Percentiles rank a stretch among this genome's conserved stretches.
phyloP scores from a whole-genome alignment of 2,113 vertebrate genomes.

The Vanacampus margaritifer region DNA sequence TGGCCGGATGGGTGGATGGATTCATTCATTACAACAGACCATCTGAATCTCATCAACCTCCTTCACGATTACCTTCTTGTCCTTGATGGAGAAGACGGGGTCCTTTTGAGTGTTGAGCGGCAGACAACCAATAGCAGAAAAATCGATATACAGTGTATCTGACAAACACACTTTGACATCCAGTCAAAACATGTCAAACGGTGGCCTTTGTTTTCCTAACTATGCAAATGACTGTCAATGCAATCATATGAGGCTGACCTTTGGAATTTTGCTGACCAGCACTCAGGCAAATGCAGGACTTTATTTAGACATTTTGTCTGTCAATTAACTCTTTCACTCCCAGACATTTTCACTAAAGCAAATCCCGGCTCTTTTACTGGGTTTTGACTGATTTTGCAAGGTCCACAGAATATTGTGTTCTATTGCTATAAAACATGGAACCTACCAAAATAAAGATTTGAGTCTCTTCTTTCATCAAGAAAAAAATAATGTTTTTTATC shows the following conservation, averaged over 20 bases:
- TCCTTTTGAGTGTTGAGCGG: conserved; percentile 20
- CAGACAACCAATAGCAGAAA: conserved; percentile 40
- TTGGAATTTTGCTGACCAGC: conserved; percentile 50
- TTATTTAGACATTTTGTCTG: neutral
- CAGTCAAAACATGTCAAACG: conserved; percentile 51
- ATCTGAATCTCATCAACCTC: conserved; percentile 27
- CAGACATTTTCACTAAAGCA: too few relatives aligned
- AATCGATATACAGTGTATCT: conserved; percentile 61
- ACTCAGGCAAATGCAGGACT: conserved; percentile 12
- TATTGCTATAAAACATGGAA: too few relatives aligned
- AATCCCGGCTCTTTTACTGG: too few relatives aligned
- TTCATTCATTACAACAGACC: conserved; percentile 12
- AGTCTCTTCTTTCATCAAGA: too few relatives aligned
- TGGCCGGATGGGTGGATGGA: neutral
- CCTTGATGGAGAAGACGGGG: conserved; percentile 47
- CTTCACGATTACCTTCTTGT: conserved; percentile 33
- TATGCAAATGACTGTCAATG: conserved; percentile 40
- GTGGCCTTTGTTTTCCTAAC: conserved; percentile 47
- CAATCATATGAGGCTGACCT: conserved; percentile 53
- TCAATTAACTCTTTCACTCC: neutral
- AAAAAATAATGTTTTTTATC: too few relatives aligned
- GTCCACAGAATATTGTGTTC: too few relatives aligned
- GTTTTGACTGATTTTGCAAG: too few relatives aligned
- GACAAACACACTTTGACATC: conserved; percentile 47
- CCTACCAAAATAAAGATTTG: too few relatives aligned